phyloP scores from a whole-genome alignment of 2,888 invertebrate genomes.

The Ennomos erosarius region DNA sequence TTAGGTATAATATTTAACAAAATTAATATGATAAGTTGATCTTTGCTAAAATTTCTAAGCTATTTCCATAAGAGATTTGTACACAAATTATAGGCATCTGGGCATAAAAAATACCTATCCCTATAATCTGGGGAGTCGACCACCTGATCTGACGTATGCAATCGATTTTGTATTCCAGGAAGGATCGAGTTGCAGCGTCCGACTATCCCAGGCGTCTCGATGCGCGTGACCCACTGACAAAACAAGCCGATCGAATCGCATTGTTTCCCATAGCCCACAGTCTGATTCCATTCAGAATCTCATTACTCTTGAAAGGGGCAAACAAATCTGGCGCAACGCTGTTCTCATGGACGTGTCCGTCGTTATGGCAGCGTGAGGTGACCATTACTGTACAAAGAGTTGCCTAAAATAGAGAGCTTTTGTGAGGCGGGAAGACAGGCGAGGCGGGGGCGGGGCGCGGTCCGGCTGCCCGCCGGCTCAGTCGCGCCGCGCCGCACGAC shows the following conservation, averaged over 20 bases:
- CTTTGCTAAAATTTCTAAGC: constrained; percentile 5
- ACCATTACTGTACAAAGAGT: constrained; percentile 85
- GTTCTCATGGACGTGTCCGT: constrained; percentile 84
- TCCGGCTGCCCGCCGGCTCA: constrained; percentile 79
- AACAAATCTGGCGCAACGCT: constrained; percentile 81
- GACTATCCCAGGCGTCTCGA: constrained; percentile 48
- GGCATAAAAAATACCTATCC: constrained; percentile 21
- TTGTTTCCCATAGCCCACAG: constrained; percentile 83
- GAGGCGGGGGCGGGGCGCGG: constrained; percentile 80
- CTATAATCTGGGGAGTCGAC: constrained; percentile 28
- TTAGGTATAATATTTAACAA: too few species aligned
- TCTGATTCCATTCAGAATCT: constrained; percentile 82
- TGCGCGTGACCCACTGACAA: constrained; percentile 77
- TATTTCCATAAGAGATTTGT: constrained; percentile 17
- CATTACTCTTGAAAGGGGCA: constrained; percentile 81
- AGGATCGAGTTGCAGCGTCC: constrained; percentile 40
- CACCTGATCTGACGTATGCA: constrained; percentile 32
- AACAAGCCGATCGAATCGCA: constrained; percentile 67
- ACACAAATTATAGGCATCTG: constrained; percentile 23
- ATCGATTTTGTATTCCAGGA: constrained; percentile 37
- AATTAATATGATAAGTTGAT: too few species aligned
- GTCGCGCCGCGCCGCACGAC: constrained; percentile 80
- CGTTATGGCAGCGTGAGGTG: constrained; percentile 85
- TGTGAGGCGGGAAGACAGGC: constrained; percentile 79
- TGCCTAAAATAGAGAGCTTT: constrained; percentile 86